Conservation (phyloP, 92 coral and sea anemone species). For the Porites divaricata region DNA sequence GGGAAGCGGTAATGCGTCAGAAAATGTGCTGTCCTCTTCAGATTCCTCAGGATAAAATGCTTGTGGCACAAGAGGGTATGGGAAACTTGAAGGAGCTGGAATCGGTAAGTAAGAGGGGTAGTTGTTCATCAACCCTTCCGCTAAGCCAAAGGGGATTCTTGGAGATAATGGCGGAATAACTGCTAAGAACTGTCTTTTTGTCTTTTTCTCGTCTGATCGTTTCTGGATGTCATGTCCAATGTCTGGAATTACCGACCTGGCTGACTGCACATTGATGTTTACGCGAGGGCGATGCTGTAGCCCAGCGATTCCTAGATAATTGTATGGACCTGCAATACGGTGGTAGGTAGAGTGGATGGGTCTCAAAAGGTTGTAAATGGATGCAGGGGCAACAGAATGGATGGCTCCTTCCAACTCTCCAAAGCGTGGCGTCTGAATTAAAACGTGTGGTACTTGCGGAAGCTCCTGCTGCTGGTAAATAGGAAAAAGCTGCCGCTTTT, state of each 20-base stretch:
- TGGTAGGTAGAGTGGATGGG: constrained; percentile 30
- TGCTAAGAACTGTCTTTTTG: constrained; percentile 57
- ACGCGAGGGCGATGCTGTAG: constrained; percentile 76
- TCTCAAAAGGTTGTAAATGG: constrained; percentile 35
- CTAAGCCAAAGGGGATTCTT: constrained; percentile 36
- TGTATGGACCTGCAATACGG: background rate
- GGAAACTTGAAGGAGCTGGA: constrained; percentile 1
- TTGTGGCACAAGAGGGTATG: constrained; percentile 18
- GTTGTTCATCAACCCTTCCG: constrained; percentile 20
- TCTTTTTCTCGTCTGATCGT: constrained; percentile 42
- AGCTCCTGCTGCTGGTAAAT: constrained; percentile 51
- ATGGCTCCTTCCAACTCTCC: constrained; percentile 7
- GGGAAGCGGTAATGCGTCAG: constrained; percentile 23
- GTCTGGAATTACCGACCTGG: constrained; percentile 79
- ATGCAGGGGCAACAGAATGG: constrained; percentile 22
- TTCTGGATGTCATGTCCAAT: constrained; percentile 15
- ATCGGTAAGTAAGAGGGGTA: constrained; percentile 34
- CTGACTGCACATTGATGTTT: constrained; percentile 90
- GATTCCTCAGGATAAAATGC: constrained; percentile 10
- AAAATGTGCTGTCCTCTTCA: constrained; percentile 32
- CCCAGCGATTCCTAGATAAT: constrained; percentile 5
- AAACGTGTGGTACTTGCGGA: constrained; percentile 42
- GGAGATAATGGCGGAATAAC: constrained; percentile 21
- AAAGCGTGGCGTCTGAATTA: constrained; percentile 25
- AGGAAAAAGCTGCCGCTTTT: constrained; percentile 68